Evolutionary conservation across 2,888 invertebrate genomes (phyloP).

Genomic region (Dasypolia templi): DNA sequence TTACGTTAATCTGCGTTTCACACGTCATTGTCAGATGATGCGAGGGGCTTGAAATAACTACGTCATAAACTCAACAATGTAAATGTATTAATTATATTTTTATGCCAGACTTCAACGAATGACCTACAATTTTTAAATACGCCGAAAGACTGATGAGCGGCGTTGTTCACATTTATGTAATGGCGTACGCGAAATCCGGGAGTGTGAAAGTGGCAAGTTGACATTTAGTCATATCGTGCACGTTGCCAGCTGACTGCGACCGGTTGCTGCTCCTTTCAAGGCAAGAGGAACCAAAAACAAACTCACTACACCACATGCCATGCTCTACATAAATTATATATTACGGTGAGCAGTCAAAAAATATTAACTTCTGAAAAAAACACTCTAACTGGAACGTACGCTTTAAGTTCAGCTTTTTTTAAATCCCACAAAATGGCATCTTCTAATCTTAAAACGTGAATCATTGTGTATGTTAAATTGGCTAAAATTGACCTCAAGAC

Average conservation of each 20-base stretch:
- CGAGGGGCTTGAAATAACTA: not conserved
- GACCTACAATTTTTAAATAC: slow-evolving; percentile 24
- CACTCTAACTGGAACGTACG: not conserved
- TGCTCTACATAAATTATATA: slow-evolving; percentile 44
- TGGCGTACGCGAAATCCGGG: slow-evolving; percentile 60
- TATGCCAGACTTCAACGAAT: slow-evolving; percentile 12
- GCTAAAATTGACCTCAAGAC: slow-evolving; percentile 28
- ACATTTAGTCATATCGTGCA: slow-evolving; percentile 68
- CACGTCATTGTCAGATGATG: slow-evolving; percentile 23
- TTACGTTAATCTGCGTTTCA: slow-evolving; percentile 17
- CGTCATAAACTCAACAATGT: slow-evolving; percentile 20
- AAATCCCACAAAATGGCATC: slow-evolving; percentile 7
- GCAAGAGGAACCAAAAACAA: slow-evolving; percentile 53
- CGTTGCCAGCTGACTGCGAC: slow-evolving; percentile 52
- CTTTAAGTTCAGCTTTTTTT: not conserved
- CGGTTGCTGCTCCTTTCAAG: slow-evolving; percentile 64
- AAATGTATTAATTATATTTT: slow-evolving; percentile 13
- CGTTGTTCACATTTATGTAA: slow-evolving; percentile 47
- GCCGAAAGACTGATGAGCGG: slow-evolving; percentile 34
- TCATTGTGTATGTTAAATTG: slow-evolving; percentile 6
- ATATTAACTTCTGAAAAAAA: slow-evolving; percentile 7
- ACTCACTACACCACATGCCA: slow-evolving; percentile 32
- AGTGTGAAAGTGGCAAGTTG: slow-evolving; percentile 74
- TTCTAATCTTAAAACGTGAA: slow-evolving; percentile 17
- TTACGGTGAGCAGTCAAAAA: slow-evolving; percentile 37